These are phyloP conservation scores for Melanostoma mellinum DNA, from an alignment of 2,888 invertebrate species.

Conservation along the genomic window DNA sequence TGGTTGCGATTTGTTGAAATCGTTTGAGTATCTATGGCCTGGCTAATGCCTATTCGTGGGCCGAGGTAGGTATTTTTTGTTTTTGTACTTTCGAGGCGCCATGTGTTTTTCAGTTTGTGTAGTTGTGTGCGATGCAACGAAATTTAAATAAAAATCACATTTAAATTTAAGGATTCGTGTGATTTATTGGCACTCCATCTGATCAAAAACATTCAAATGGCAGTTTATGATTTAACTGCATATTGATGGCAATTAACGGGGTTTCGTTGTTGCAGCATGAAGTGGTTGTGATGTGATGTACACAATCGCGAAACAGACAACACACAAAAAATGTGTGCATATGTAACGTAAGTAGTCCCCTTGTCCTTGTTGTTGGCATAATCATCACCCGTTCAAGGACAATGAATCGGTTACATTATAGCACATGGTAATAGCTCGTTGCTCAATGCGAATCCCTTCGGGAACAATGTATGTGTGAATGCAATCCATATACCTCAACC, in stretches of 20 bases:
- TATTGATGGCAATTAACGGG: conserved; percentile 71
- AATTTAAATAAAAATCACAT: conserved; percentile 70
- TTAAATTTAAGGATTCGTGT: conserved; percentile 53
- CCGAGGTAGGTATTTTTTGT: background rate
- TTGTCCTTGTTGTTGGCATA: conserved; percentile 13
- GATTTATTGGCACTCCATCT: conserved; percentile 73
- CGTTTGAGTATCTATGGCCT: background rate
- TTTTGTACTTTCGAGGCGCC: conserved; percentile 39
- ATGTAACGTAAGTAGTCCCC: conserved; percentile 32
- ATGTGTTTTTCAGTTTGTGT: conserved; percentile 29
- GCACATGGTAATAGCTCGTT: conserved; percentile 45
- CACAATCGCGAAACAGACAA: conserved; percentile 26
- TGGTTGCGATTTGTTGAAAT: conserved; percentile 50
- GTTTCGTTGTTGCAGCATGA: conserved; percentile 39
- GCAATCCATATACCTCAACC: conserved; percentile 41
- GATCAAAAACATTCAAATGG: conserved; percentile 56
- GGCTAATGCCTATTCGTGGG: background rate
- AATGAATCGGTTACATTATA: conserved; percentile 62
- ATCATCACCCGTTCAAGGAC: conserved; percentile 70
- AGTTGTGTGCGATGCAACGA: conserved; percentile 4
- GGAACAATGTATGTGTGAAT: conserved; percentile 26
- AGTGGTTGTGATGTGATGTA: conserved; percentile 39
- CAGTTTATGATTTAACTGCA: conserved; percentile 68
- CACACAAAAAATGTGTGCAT: conserved; percentile 40
- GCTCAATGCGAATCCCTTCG: conserved; percentile 21